Base-by-base conservation (phyloP, 2,113 vertebrate genomes). In the Azemiops feae region DNA sequence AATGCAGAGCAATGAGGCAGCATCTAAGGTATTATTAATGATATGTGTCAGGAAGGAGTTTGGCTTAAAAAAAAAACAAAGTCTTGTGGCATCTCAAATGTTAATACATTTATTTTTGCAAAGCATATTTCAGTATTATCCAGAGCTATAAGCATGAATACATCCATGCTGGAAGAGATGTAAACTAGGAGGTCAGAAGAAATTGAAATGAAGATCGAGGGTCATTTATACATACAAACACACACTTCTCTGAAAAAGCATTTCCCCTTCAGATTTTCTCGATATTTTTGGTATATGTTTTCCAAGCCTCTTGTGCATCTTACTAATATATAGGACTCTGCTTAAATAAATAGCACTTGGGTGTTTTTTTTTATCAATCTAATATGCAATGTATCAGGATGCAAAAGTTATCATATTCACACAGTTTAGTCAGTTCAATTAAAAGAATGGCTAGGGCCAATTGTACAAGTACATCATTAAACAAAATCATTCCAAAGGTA, bases 1-100 rank as follows among this genome's bases (percentile, higher is more conserved):
- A 97, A 98, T 99, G 64, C 96, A 93, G 86, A 97, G 94, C 94
- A 99, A 99, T 25, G 97, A 98, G 93, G 97, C 98, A 93, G 97
- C 96, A 91, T 98, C 98, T 10, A 97, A 98, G 98, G 99, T 99
- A 93, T 23, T 53, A 12, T 53, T 53, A 97, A 52, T 10, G 0
- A 39, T 90, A 23, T 16, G 7, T 43, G 39, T 88, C 34, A 81
- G 0, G 0, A 22, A 52, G 50, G 27, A 87, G 86, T 30, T 87
- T 53, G 86, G 25, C 30, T 87, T 47, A 7, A 3, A 9, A n/a
- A 50, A 87, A 87, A 52, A 81, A 5, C 64, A 34, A 74, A 39
- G n/a, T 81, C 69, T 2, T 39, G n/a, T 81, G 16, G 14, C 14
- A 81, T 20, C 16, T 39, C 34, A 74, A 12, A 69, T 39, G 6